Evolutionary conservation across 2,113 vertebrate genomes (phyloP).

Genomic region (Eublepharis macularius): DNA sequence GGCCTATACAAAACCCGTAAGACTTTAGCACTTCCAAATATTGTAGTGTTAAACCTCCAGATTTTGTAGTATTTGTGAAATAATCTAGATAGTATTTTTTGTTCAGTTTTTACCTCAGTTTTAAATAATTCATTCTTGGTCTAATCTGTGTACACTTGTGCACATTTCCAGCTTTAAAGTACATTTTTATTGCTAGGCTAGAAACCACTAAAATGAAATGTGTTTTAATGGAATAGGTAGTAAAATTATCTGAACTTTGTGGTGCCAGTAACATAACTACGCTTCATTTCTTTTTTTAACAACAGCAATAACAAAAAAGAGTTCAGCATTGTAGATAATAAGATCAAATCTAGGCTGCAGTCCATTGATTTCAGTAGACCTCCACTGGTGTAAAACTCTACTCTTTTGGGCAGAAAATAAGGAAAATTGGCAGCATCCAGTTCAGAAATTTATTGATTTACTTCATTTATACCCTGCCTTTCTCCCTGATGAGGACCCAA

Average conservation of each 20-base stretch:
- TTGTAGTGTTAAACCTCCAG: background rate
- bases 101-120: background rate
- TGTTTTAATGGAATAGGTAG: background rate
- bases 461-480: too few species aligned
- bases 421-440: background rate
- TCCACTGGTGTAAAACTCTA: background rate
- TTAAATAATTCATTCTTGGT: background rate
- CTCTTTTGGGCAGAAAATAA: background rate
- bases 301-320: conserved; percentile 2
- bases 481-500: too few species aligned
- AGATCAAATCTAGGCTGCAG: background rate
- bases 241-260: conserved; percentile 7
- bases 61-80: background rate
- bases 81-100: background rate
- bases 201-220: conserved; percentile 5
- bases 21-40: background rate
- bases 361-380: background rate
- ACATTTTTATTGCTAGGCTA: background rate
- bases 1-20: background rate
- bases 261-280: background rate
- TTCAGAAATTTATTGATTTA: background rate
- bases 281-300: background rate
- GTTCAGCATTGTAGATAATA: background rate
- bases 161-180: conserved; percentile 15
- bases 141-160: background rate